Base-by-base conservation (phyloP, 1,140 invertebrate species). In the Ostrea denselamellosa region DNA sequence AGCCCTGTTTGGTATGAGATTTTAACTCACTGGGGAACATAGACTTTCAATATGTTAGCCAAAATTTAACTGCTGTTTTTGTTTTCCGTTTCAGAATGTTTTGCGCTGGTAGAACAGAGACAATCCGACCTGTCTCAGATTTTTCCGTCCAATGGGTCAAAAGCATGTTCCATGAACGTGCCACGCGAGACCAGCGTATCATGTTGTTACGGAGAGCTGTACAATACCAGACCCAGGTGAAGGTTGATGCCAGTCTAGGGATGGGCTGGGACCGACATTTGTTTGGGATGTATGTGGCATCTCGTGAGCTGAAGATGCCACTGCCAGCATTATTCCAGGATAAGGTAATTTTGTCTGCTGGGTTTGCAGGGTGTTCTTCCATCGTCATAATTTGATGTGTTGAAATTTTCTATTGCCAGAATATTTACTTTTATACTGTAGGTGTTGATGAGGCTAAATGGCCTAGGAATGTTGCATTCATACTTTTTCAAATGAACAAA, bases 191-290 rank as follows among this genome's bases (percentile, higher is more conserved):
- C 68, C 89, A 91, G 81, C 89, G 87, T 19, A 85, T 89, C 25
- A 88, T 90, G 83, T 77, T 92, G 25, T 84, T 93, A 19, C 89
- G 90, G 65, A 89, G 89, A 34, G 92, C 92, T 12, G 89, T 93
- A 51, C 89, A 90, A 34, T 88, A 90, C 28, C 92, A 93, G 90
- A 92, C 90, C 8, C 89, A 90, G 65, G 22, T 89, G 22, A 91
- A 91, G 85, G 89, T 91, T 22, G 92, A 92, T 85, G 91, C 92
- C 51, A 90, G 89, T 10, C 44, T 65, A 62, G 92, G 91, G 0
- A 54, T 88, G 28, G 92, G 92, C 7, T 93, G 91, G 89, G 92
- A 93, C 77, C 87, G 92, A 71, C 92, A 93, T 84, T 65, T 93
- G 77, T 85, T 93, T 25, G 92, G 91, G 44, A 85, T 93, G 52